Evolutionary conservation across 2,113 vertebrate species (phyloP), one percentile per base, ranked within the genome.

Genomic region (Psephotus haematonotus): DNA sequence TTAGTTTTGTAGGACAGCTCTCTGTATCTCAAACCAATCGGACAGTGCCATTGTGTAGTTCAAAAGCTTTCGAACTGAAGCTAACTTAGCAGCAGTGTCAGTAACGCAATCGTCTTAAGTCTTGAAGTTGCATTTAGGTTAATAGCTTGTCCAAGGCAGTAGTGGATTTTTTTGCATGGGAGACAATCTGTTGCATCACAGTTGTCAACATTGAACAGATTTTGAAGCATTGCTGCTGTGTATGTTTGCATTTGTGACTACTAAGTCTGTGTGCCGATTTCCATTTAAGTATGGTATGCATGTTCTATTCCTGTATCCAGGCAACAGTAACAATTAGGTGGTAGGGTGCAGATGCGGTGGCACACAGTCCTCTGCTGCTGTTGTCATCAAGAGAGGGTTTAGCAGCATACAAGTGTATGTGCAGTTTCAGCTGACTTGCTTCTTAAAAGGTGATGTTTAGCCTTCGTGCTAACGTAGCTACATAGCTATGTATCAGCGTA

Each of bases 401-500:
- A 55, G 74, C 49, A 75, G 46, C 23, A 9, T 41, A 6, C 8
- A 14, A 13, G 5, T 49, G 10, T 2, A 1, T 0, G 2, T 52
- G 53, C 9, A 11, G 22, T 62, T 88, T 92, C 27, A 59, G 27
- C 22, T 1, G 1, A 8, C 17, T 64, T 82, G 19, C 69, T 65
- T 49, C 28, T 57, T 33, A 35, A 76, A 57, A 82, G 16, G 35
- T 57, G 49, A 4, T 69, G 15, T 18, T 86, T 33, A 47, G 37
- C 53, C 53, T 70, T 65, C 46, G 4, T 63, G 59, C 57, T 65
- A 9, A 14, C 1, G 1, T 44, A 60, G 64, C 33, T 71, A 3
- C 11, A 1, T 10, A 28, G 31, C 1, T 4, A 4, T 12, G 33
- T 33, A 13, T 59, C 52, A 62, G 59, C 1, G 2, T 81, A 4